Base-by-base conservation (phyloP, 2,797 vertebrate genomes). In the Smutsia gigantea region DNA sequence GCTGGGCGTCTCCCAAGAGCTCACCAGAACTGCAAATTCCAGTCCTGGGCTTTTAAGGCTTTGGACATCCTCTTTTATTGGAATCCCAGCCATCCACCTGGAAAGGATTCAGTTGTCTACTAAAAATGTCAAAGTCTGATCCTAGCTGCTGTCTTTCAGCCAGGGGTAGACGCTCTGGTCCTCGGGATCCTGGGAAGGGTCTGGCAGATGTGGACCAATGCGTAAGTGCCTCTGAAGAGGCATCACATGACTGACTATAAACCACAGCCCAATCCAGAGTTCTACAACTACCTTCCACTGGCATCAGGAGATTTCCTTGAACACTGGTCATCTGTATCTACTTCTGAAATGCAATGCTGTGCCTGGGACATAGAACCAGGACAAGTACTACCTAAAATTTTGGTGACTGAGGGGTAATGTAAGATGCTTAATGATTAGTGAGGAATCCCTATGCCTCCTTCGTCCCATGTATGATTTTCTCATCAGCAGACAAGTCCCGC, bases 31-130 rank as follows among this genome's bases (percentile, higher is more conserved):
- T 49, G 55, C 17, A 61, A 5, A 61, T n/a, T 7, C 9, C 81
- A 72, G n/a, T 7, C 46, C 63, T 66, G 42, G 42, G n/a, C 19
- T 96, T 85, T 85, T 57, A 90, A 92, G 85, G n/a, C 77, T 78
- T 90, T 94, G 34, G 46, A 71, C 61, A 71, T 21, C 25, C 12
- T 64, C 64, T 81, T 88, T 78, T n/a, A 51, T 79, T 55, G 69
- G 27, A 90, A 85, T 23, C 27, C 51, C 19, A 46, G 64, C 2
- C 34, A 84, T 61, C 51, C 55, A 77, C 46, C 21, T 64, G 39
- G 68, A 66, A 21, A 39, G 27, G 61, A 64, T 71, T 78, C 46
- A n/a, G 7, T 4, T 85, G 5, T 46, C 13, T 46, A 84, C 19
- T 85, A 85, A 25, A 84, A 69, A 75, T 94, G 25, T 75, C 55